A percentile compares a stretch with the other conserved stretches of the same genome.
Conservation (phyloP, 2,888 invertebrate species). For the Stictocephala bisonia region DNA sequence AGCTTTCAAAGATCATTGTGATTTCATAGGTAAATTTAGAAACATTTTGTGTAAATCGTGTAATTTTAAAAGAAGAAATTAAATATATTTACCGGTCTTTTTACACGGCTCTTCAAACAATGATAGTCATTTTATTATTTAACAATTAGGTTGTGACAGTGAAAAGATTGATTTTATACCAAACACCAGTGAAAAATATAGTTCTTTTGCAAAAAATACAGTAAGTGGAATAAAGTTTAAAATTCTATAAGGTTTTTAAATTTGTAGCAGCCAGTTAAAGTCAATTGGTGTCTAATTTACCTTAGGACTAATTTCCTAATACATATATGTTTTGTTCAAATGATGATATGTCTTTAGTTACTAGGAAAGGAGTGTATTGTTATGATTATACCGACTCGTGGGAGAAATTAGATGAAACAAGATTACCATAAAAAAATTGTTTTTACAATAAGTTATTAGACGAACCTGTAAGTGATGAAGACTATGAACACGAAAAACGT, state of each 20-base stretch:
- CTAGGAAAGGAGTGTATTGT: constrained; percentile 49
- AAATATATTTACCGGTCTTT: no score
- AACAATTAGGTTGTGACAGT: no score
- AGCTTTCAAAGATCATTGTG: no score
- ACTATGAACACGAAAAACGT: constrained; percentile 58
- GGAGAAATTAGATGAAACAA: constrained; percentile 45
- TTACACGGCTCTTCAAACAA: no score
- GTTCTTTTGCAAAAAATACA: constrained; percentile 25
- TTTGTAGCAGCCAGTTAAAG: constrained; percentile 10
- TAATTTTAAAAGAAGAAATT: no score
- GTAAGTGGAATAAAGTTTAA: neutral
- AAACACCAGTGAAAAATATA: constrained; percentile 25
- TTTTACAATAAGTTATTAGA: constrained; percentile 56
- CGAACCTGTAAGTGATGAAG: constrained; percentile 38
- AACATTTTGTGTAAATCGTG: no score
- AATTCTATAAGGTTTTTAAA: constrained; percentile 24
- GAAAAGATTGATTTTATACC: no score
- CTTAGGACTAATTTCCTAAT: constrained; percentile 11
- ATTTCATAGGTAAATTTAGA: no score
- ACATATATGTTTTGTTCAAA: constrained; percentile 37
- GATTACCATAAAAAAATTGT: constrained; percentile 55
- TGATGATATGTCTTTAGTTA: constrained; percentile 12
- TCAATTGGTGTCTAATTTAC: neutral
- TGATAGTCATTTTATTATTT: no score
- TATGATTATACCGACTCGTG: constrained; percentile 55